phyloP scores from a whole-genome alignment of 2,797 vertebrate species.

The Sebastiscus tertius region DNA sequence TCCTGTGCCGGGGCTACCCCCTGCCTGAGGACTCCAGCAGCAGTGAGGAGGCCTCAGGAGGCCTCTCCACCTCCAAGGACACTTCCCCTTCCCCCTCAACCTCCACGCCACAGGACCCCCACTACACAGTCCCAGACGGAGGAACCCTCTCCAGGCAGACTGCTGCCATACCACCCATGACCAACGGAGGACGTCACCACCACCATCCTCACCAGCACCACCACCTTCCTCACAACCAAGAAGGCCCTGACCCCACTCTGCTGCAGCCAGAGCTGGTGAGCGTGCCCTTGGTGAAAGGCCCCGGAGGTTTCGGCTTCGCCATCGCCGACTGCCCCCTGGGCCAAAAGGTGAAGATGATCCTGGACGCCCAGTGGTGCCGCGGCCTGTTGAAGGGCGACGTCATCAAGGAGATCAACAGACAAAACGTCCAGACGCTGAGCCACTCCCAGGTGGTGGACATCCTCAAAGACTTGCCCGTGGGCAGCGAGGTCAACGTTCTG shows the following conservation, averaged over 20 bases:
- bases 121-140: slow-evolving; percentile 76
- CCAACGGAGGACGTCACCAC: slow-evolving; percentile 84
- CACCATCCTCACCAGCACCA: slow-evolving; percentile 49
- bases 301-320: slow-evolving; percentile 96
- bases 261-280: slow-evolving; percentile 92
- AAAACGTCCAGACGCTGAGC: slow-evolving; percentile 93
- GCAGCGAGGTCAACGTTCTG: slow-evolving; percentile 92
- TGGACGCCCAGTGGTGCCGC: slow-evolving; percentile 97
- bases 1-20: slow-evolving; percentile 95
- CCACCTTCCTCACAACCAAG: slow-evolving; percentile 69
- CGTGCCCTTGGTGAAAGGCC: slow-evolving; percentile 92
- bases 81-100: slow-evolving; percentile 80
- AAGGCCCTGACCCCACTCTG: slow-evolving; percentile 86
- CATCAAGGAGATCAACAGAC: slow-evolving; percentile 96
- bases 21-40: slow-evolving; percentile 89
- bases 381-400: slow-evolving; percentile 96
- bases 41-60: slow-evolving; percentile 72
- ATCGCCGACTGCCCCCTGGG: slow-evolving; percentile 95
- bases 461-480: slow-evolving; percentile 94
- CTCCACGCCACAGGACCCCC: slow-evolving; percentile 82
- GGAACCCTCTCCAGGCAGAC: slow-evolving; percentile 81
- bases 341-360: slow-evolving; percentile 99
- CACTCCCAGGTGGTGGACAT: slow-evolving; percentile 98
- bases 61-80: slow-evolving; percentile 84
- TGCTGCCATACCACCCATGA: slow-evolving; percentile 76